Evolutionary conservation across 2,113 vertebrate species (phyloP).

Genomic region (Copsychus sechellarum): DNA sequence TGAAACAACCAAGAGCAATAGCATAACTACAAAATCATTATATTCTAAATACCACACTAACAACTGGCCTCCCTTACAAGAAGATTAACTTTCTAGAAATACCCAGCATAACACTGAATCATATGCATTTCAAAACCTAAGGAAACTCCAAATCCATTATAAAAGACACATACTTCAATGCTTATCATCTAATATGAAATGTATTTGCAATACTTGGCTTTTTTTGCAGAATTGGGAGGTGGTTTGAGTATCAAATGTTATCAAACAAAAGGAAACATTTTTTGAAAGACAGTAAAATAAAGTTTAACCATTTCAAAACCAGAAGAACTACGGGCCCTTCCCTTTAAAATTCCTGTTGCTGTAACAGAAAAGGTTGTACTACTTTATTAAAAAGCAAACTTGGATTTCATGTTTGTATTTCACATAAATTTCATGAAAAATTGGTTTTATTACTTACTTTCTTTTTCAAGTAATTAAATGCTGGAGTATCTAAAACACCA

Average conservation of each 20-base stretch:
- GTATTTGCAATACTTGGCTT: neutral
- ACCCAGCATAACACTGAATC: neutral
- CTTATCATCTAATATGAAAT: neutral
- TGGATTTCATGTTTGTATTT: neutral
- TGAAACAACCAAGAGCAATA: neutral
- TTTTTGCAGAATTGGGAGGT: neutral
- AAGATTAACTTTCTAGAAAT: neutral
- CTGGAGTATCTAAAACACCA: neutral
- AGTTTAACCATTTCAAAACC: neutral
- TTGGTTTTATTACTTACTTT: neutral
- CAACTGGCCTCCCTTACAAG: neutral
- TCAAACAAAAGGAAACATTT: neutral
- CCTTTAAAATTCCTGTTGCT: neutral
- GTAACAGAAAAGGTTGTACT: neutral
- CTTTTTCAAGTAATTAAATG: neutral
- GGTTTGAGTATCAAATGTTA: neutral
- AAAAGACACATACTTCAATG: neutral
- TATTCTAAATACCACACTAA: neutral
- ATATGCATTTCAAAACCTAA: neutral
- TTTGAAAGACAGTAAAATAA: neutral
- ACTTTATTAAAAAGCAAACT: neutral
- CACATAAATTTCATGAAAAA: neutral
- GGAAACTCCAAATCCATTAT: neutral
- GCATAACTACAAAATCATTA: neutral
- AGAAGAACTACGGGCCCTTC: neutral